Evolutionary conservation across 2,797 vertebrate genomes (phyloP).

Genomic region (Dryobates pubescens): DNA sequence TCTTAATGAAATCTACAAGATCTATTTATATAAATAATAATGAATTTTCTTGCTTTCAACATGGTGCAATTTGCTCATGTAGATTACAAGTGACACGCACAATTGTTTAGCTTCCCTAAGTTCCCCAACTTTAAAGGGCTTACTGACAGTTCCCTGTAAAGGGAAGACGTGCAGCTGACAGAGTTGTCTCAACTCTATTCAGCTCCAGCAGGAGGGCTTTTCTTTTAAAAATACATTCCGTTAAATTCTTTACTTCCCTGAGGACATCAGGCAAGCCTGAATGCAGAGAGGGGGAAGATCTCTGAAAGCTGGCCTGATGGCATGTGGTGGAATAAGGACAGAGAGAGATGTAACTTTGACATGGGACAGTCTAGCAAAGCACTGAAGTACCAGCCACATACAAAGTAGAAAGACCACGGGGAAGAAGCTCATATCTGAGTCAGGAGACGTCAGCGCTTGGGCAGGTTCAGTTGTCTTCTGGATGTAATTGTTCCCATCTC

Average conservation of each 20-base stretch:
- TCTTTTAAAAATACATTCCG: constrained; percentile 31
- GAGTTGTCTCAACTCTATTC: constrained; percentile 43
- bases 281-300: background rate
- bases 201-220: constrained; percentile 41
- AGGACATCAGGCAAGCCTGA: constrained; percentile 7
- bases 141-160: constrained; percentile 50
- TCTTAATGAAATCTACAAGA: constrained; percentile 79
- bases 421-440: background rate
- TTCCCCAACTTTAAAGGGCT: constrained; percentile 60
- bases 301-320: background rate
- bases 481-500: background rate
- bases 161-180: constrained; percentile 52
- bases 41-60: constrained; percentile 55
- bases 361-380: too few relatives aligned
- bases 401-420: background rate
- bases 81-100: constrained; percentile 61
- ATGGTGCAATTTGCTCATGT: constrained; percentile 45
- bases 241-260: constrained; percentile 57
- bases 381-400: too few relatives aligned
- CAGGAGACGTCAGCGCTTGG: background rate
- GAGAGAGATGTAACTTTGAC: background rate
- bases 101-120: constrained; percentile 44
- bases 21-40: constrained; percentile 75
- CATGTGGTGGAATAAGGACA: background rate
- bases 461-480: background rate